These are phyloP conservation scores for Leptopilina myrica DNA, from an alignment of 2,888 invertebrate genomes.

Conservation along the genomic window DNA sequence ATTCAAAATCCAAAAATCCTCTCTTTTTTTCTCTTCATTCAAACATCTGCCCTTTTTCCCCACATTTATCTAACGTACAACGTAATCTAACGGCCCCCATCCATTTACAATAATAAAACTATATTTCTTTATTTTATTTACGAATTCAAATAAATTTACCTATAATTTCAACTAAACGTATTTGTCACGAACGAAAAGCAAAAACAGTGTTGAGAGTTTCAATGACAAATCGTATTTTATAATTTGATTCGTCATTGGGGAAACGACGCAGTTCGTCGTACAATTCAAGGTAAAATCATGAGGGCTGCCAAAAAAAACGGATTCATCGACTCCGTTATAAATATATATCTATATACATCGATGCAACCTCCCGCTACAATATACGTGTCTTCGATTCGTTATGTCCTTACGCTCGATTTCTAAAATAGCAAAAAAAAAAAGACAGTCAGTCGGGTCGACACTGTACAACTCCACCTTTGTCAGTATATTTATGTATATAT, in stretches of 20 bases:
- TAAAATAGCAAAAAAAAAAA: slow-evolving; percentile 67
- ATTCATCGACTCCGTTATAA: slow-evolving; percentile 11
- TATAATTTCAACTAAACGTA: too few relatives aligned
- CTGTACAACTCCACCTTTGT: too few relatives aligned
- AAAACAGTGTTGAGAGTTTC: not conserved
- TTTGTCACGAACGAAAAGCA: too few relatives aligned
- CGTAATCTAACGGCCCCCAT: too few relatives aligned
- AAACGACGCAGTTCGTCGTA: not conserved
- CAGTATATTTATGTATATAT: too few relatives aligned
- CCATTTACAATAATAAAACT: too few relatives aligned
- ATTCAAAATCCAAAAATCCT: too few relatives aligned
- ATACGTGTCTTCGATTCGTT: slow-evolving; percentile 53
- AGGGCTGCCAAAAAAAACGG: not conserved
- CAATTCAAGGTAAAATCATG: not conserved
- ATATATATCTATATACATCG: not conserved
- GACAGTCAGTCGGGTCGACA: slow-evolving; percentile 5
- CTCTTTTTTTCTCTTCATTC: too few relatives aligned
- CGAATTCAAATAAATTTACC: too few relatives aligned
- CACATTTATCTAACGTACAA: too few relatives aligned
- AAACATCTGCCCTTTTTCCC: too few relatives aligned
- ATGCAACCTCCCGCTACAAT: slow-evolving; percentile 37
- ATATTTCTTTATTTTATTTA: too few relatives aligned
- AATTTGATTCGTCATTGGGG: not conserved
- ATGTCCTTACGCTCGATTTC: slow-evolving; percentile 74
- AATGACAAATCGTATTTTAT: not conserved